These are phyloP conservation scores for Caloenas nicobarica DNA, from an alignment of 2,113 vertebrate genomes.

Conservation along the genomic window DNA sequence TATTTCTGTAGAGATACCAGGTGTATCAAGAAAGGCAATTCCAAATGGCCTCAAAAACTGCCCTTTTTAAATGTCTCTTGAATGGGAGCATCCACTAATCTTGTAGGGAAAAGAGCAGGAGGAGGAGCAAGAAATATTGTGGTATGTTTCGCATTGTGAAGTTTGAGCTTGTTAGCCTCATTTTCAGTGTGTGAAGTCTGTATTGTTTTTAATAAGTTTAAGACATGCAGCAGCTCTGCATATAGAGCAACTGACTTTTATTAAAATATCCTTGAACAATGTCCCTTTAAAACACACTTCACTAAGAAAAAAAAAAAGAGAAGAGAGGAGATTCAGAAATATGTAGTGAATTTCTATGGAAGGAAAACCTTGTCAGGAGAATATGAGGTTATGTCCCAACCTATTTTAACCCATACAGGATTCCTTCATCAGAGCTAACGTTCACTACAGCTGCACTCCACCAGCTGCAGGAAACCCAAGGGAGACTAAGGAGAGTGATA, in stretches of 20 bases:
- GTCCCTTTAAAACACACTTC: not conserved
- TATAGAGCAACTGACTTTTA: not conserved
- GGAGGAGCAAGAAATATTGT: not conserved
- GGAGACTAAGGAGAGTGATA: not conserved
- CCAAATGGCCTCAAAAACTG: conserved; percentile 6
- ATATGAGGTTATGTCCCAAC: not conserved
- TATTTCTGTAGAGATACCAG: conserved; percentile 49
- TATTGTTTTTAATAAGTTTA: not conserved
- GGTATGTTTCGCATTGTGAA: not conserved
- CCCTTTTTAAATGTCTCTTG: not conserved
- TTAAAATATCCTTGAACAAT: not conserved
- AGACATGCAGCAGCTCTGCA: not conserved
- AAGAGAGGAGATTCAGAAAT: not conserved
- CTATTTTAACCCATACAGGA: not conserved
- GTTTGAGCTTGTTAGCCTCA: not conserved
- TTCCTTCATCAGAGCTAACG: fast-evolving
- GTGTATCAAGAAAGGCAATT: conserved; percentile 50
- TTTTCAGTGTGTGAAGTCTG: not conserved
- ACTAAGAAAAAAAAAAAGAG: not conserved
- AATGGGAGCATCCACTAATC: not conserved
- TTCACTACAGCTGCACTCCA: not conserved
- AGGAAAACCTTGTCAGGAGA: not conserved
- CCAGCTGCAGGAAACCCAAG: not conserved
- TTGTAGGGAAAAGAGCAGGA: not conserved
- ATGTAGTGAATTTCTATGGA: not conserved